A percentile compares a stretch with the other conserved stretches of the same genome.
Conservation (phyloP, 2,113 vertebrate species). For the Takifugu bimaculatus region DNA sequence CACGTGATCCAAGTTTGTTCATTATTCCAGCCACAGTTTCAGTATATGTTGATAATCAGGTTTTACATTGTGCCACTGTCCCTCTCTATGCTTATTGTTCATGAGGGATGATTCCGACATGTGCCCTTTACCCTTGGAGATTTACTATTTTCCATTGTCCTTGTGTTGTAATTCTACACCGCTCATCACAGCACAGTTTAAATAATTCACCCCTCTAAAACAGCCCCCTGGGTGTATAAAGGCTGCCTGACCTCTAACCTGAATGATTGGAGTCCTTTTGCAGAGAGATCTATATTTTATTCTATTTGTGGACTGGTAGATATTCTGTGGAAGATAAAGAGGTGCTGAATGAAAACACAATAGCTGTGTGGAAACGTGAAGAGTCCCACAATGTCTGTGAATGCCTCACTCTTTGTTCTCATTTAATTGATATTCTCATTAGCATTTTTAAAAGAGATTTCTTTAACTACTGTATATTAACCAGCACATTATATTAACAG, state of each 20-base stretch:
- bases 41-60: neutral
- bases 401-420: neutral
- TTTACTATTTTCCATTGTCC: slow-evolving; percentile 46
- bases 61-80: neutral
- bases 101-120: slow-evolving; percentile 63
- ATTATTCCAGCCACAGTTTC: slow-evolving; percentile 28
- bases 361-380: neutral
- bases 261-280: slow-evolving; percentile 6
- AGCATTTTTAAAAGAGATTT: too few species aligned
- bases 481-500: too few species aligned
- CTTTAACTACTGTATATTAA: too few species aligned
- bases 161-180: slow-evolving; percentile 57
- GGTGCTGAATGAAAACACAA: slow-evolving; percentile 3
- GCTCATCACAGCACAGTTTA: slow-evolving; percentile 45
- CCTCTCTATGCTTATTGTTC: slow-evolving; percentile 57
- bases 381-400: neutral
- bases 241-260: slow-evolving; percentile 61
- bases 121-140: slow-evolving; percentile 66
- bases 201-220: slow-evolving; percentile 71
- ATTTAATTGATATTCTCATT: too few species aligned
- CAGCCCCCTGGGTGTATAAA: slow-evolving; percentile 43
- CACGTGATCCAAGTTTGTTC: slow-evolving; percentile 6
- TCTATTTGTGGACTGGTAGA: slow-evolving; percentile 41
- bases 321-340: slow-evolving; percentile 14
- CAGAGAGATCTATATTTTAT: slow-evolving; percentile 60